Conservation (phyloP, 2,888 invertebrate genomes). For the Lypha dubia region DNA sequence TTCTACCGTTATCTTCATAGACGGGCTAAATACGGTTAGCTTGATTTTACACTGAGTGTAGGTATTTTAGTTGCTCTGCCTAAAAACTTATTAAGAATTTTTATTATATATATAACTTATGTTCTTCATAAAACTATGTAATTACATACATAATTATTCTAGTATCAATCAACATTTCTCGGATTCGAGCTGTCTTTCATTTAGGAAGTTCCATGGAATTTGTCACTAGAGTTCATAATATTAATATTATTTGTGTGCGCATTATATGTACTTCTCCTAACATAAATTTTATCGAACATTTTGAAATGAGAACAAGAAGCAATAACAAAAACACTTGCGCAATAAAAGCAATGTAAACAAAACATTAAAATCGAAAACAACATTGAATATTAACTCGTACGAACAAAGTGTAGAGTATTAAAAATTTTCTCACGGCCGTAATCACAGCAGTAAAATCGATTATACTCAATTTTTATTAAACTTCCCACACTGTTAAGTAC, state of each 20-base stretch:
- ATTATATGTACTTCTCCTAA: neutral
- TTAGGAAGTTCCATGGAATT: neutral
- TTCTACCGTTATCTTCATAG: too few species aligned
- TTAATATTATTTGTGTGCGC: neutral
- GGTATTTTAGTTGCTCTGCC: too few species aligned
- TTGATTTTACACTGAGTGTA: too few species aligned
- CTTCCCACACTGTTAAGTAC: constrained; percentile 76
- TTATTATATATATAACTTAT: too few species aligned
- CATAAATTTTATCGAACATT: neutral
- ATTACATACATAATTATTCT: too few species aligned
- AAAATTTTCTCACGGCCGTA: constrained; percentile 70
- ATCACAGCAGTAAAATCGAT: constrained; percentile 77
- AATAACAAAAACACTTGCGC: constrained; percentile 62
- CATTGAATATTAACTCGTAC: constrained; percentile 1
- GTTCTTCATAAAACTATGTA: too few species aligned
- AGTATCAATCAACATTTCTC: neutral
- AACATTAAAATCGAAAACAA: constrained; percentile 48
- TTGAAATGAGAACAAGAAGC: constrained; percentile 19
- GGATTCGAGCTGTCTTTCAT: neutral
- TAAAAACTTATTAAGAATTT: too few species aligned
- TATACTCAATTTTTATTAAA: constrained; percentile 78
- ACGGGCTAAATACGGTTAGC: too few species aligned
- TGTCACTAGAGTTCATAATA: neutral
- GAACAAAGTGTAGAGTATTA: constrained; percentile 51
- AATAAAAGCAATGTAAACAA: constrained; percentile 62